Conservation (phyloP, 2,888 invertebrate species). For the Stenurella melanura region DNA sequence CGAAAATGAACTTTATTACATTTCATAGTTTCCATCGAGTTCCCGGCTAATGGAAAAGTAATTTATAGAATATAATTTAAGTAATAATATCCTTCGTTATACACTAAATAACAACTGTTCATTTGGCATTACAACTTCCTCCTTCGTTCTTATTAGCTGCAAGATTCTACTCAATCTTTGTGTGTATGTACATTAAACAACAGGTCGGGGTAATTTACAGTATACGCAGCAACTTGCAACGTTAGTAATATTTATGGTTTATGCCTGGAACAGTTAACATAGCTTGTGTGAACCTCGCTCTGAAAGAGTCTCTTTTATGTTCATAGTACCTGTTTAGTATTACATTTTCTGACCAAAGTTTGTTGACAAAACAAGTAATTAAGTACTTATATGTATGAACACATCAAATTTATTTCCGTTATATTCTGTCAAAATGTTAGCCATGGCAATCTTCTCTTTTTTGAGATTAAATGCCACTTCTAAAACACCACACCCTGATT, state of each 20-base stretch:
- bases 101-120: constrained; percentile 32
- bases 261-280: constrained; percentile 30
- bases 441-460: too few species aligned
- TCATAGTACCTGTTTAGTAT: constrained; percentile 21
- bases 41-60: constrained; percentile 17
- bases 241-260: constrained; percentile 30
- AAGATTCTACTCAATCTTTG: constrained; percentile 25
- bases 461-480: too few species aligned
- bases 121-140: constrained; percentile 28
- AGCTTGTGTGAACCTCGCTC: constrained; percentile 28
- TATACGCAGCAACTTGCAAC: constrained; percentile 18
- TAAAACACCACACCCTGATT: too few species aligned
- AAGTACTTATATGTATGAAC: neutral
- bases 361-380: neutral
- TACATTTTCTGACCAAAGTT: neutral
- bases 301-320: constrained; percentile 20
- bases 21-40: constrained; percentile 9
- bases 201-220: constrained; percentile 38
- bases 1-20: neutral
- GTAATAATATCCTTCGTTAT: constrained; percentile 25
- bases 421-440: too few species aligned
- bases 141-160: constrained; percentile 32
- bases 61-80: constrained; percentile 32
- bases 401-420: too few species aligned
- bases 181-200: constrained; percentile 34